A percentile compares a stretch with the other conserved stretches of the same genome.
These are phyloP conservation scores for Alviniconcha marisindica DNA, from an alignment of 1,140 invertebrate genomes.

Conservation along the genomic window DNA sequence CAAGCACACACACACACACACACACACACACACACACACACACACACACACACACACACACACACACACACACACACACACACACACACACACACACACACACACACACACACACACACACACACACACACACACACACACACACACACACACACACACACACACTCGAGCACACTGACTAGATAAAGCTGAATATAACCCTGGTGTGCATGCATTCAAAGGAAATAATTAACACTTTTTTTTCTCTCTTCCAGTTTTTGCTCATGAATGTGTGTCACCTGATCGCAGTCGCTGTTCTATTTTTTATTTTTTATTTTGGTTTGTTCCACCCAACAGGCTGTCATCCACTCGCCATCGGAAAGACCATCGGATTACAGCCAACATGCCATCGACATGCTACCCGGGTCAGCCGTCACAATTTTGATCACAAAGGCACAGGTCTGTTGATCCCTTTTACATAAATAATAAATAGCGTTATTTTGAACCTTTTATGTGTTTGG, in stretches of 20 bases:
- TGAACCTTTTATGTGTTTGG: too few relatives aligned
- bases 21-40: not conserved
- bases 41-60: not conserved
- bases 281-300: too few relatives aligned
- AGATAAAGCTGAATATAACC: too few relatives aligned
- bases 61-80: not conserved
- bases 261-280: too few relatives aligned
- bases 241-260: too few relatives aligned
- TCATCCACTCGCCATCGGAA: not conserved
- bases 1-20: not conserved
- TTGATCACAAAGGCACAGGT: too few relatives aligned
- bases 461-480: too few relatives aligned
- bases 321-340: not conserved
- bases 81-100: not conserved
- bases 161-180: not conserved
- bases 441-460: too few relatives aligned
- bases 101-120: slow-evolving; percentile 2
- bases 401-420: not conserved
- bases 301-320: too few relatives aligned
- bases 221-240: too few relatives aligned
- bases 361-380: not conserved
- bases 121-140: slow-evolving; percentile 8
- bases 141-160: not conserved
- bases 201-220: too few relatives aligned
- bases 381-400: not conserved